These are phyloP conservation scores for Neomonachus schauinslandi DNA, from an alignment of 2,113 vertebrate species.

Conservation along the genomic window DNA sequence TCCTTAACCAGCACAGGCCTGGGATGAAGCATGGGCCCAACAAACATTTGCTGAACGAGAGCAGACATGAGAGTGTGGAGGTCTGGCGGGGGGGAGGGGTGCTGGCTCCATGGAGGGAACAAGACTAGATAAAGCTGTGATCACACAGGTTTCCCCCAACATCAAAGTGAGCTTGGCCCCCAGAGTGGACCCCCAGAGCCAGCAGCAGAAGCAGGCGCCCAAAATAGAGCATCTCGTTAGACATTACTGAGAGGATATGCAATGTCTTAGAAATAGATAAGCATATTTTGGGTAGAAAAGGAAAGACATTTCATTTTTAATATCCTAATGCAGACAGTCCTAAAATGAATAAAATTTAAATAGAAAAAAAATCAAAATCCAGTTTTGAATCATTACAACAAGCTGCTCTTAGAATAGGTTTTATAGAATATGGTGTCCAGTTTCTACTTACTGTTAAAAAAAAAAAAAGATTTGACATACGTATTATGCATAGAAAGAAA, in stretches of 20 bases:
- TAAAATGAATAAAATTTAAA: neutral
- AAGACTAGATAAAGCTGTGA: fast-evolving
- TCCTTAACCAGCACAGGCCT: neutral
- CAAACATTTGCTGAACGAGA: fast-evolving
- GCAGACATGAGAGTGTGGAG: neutral
- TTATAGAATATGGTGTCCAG: neutral
- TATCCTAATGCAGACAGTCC: neutral
- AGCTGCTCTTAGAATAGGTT: neutral
- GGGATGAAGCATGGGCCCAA: neutral
- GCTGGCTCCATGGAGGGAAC: fast-evolving
- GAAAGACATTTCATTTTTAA: neutral
- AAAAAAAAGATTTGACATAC: too few species aligned
- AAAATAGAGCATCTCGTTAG: fast-evolving
- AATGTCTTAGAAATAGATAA: neutral
- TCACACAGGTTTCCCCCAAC: neutral
- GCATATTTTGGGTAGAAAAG: neutral
- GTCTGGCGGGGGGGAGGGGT: fast-evolving
- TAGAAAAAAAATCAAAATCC: neutral
- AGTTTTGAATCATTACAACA: neutral
- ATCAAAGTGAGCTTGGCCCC: neutral
- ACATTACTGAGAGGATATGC: fast-evolving
- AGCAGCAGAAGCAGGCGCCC: neutral
- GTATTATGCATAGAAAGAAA: fast-evolving
- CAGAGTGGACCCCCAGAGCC: fast-evolving
- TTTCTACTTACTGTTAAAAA: neutral